Percentiles rank a stretch among this genome's conserved stretches.
Evolutionary conservation across 2,888 invertebrate species (phyloP).

Genomic region (Epinotia bilunana): DNA sequence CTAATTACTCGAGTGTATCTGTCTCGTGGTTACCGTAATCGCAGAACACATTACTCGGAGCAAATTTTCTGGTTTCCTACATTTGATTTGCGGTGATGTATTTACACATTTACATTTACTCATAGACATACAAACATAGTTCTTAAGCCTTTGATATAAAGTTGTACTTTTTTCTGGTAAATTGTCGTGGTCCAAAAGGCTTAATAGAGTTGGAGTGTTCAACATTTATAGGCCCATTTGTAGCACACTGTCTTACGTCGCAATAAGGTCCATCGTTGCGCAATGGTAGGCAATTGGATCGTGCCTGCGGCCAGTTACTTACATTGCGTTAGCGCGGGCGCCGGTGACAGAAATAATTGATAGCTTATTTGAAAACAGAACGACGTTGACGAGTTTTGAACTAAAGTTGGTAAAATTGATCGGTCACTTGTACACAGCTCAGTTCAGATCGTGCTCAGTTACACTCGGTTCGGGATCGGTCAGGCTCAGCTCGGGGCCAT

Average conservation of each 20-base stretch:
- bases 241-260: slow-evolving; percentile 23
- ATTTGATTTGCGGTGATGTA: background rate
- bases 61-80: slow-evolving; percentile 1
- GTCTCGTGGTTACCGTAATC: background rate
- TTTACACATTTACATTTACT: background rate
- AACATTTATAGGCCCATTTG: slow-evolving; percentile 9
- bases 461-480: too few relatives aligned
- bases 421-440: too few relatives aligned
- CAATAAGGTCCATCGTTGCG: slow-evolving; percentile 33
- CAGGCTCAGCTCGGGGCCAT: too few relatives aligned
- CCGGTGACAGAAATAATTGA: slow-evolving; percentile 38
- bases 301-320: slow-evolving; percentile 19
- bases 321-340: slow-evolving; percentile 32
- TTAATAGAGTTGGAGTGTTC: background rate
- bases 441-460: too few relatives aligned
- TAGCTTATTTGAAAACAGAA: slow-evolving; percentile 31
- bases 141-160: background rate
- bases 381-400: slow-evolving; percentile 6
- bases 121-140: background rate
- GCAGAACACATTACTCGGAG: background rate
- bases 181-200: background rate
- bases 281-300: slow-evolving; percentile 45
- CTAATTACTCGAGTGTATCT: too few relatives aligned
- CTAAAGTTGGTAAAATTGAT: background rate
- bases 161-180: background rate